Evolutionary conservation across 2,888 invertebrate species (phyloP), one percentile per base, ranked within the genome.

Genomic region (Cyrtodaria siliqua): DNA sequence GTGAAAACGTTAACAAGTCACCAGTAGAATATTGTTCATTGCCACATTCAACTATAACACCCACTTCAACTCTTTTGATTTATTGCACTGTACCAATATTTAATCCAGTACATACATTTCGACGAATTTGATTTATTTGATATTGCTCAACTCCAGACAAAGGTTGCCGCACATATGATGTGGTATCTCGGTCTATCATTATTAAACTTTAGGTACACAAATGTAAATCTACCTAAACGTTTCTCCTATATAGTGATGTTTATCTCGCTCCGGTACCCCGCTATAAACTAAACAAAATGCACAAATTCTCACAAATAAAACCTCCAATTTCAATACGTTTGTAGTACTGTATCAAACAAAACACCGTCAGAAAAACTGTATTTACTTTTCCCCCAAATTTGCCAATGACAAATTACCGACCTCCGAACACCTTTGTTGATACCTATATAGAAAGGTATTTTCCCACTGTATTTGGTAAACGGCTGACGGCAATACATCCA

Each of bases 301-400:
- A 57, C 57, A 67, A 40, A 59, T 29, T 24, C 27, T 40, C 27
- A 16, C 47, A 55, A 55, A 55, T 29, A 26, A 27, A 18, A 47
- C 33, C 6, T 33, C n/a, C 33, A 47, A 69, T 55, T 62, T 69
- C 69, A 69, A 69, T 69, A 61, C 61, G 40, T 29, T 55, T 42
- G 38, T 49, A n/a, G n/a, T n/a, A n/a, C n/a, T 69, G 62, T 69
- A 60, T 62, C 56, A 52, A 69, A 69, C 56, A 69, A 55, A 56
- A 47, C 44, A 29, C 26, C 47, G 27, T 47, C 27, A 44, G 27
- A 66, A 66, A 66, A 49, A 27, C 29, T 56, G 66, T 66, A 56
- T 66, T 66, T 66, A 56, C 66, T 66, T 66, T 66, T 56, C 12
- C 33, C 12, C 12, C 56, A 44, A 47, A 64, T 26, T 44, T 27